Percentiles rank a stretch among this genome's conserved stretches.
phyloP scores from a whole-genome alignment of 1,140 invertebrate genomes.

The Drosophila murphyi region DNA sequence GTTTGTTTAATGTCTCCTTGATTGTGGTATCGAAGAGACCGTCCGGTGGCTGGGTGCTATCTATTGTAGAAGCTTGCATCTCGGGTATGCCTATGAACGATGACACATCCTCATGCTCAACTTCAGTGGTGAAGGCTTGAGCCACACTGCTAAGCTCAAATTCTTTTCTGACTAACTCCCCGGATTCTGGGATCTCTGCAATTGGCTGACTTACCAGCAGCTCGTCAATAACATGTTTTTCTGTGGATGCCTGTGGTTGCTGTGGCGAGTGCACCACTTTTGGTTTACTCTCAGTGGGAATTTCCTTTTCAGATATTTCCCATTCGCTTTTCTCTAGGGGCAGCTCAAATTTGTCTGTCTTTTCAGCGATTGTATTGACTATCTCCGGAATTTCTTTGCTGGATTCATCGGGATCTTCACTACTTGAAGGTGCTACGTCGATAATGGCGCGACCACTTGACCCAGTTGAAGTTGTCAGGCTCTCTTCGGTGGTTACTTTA shows the following conservation, averaged over 20 bases:
- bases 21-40: constrained; percentile 69
- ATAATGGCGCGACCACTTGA: constrained; percentile 66
- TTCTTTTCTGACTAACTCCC: constrained; percentile 88
- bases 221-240: constrained; percentile 84
- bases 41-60: constrained; percentile 63
- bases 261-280: constrained; percentile 83
- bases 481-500: constrained; percentile 72
- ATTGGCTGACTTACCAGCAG: constrained; percentile 87
- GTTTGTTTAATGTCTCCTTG: constrained; percentile 68
- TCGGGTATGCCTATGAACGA: constrained; percentile 75
- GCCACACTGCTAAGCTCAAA: constrained; percentile 88
- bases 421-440: constrained; percentile 65
- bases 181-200: constrained; percentile 89
- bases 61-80: constrained; percentile 56
- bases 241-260: constrained; percentile 66
- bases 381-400: constrained; percentile 69
- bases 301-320: constrained; percentile 80
- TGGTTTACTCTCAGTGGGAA: constrained; percentile 61
- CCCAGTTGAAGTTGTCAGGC: constrained; percentile 68
- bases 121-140: constrained; percentile 21
- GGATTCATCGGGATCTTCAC: constrained; percentile 73
- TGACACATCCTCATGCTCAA: constrained; percentile 61
- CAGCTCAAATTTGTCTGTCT: constrained; percentile 65
- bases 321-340: constrained; percentile 80
- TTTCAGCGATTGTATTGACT: constrained; percentile 70